Percentiles rank a stretch among this genome's conserved stretches.
Evolutionary conservation across 2,888 invertebrate species (phyloP).

Genomic region (Chouioia cunea): DNA sequence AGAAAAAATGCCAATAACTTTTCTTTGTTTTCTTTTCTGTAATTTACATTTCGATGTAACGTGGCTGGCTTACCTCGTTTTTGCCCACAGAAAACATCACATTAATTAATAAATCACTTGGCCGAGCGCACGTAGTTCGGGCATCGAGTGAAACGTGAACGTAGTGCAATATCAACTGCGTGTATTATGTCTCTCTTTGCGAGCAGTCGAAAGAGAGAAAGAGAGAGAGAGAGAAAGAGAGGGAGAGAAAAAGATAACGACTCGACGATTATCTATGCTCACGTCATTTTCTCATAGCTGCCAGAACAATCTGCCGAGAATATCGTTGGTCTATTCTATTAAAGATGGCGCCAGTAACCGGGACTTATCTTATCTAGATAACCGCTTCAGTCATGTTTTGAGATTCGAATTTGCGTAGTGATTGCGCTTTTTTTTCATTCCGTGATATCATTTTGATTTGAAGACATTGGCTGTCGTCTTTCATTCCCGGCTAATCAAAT

Average conservation of each 20-base stretch:
- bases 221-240: background rate
- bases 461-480: too few relatives aligned
- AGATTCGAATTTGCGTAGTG: too few relatives aligned
- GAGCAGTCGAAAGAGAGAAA: background rate
- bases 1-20: too few relatives aligned
- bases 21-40: too few relatives aligned
- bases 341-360: slow-evolving; percentile 21
- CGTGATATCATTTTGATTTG: too few relatives aligned
- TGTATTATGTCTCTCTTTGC: background rate
- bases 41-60: background rate
- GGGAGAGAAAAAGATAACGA: slow-evolving; percentile 14
- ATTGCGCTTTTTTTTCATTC: too few relatives aligned
- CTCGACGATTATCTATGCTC: slow-evolving; percentile 18
- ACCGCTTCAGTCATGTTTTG: background rate
- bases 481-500: too few relatives aligned
- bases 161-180: slow-evolving; percentile 24
- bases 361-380: slow-evolving; percentile 28
- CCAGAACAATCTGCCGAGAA: slow-evolving; percentile 42
- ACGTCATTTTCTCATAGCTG: slow-evolving; percentile 12
- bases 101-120: slow-evolving; percentile 63
- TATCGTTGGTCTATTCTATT: background rate
- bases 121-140: slow-evolving; percentile 58
- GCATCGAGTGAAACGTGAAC: slow-evolving; percentile 53
- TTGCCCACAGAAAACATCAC: slow-evolving; percentile 67
- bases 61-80: slow-evolving; percentile 61